Evolutionary conservation across 2,888 invertebrate species (phyloP), one percentile per base, ranked within the genome.

Genomic region (Chrysolina haemoptera): DNA sequence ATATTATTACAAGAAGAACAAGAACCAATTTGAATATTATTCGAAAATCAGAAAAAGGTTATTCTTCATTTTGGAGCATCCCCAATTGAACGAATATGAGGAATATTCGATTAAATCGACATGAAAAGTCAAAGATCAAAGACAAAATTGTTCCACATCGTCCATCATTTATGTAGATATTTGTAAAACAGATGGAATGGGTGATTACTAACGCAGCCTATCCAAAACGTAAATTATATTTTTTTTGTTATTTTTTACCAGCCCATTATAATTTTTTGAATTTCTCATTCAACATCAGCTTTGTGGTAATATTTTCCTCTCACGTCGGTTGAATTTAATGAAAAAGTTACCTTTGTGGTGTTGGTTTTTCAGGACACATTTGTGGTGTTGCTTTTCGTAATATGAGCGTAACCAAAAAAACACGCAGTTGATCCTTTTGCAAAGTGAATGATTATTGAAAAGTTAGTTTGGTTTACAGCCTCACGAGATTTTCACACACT

Each of bases 151-250:
- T 53, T 20, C 0, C 5, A 20, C 18, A 20, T 20, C 12, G 20
- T 53, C 22, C 11, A 22, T 53, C 53, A 20, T 53, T 53, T 20
- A 53, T 48, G 48, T 16, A 48, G 16, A 48, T 48, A 48, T 48
- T 48, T 48, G 16, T 22, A 22, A 53, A 20, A 5, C n/a, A 53
- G 53, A 20, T 53, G 12, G 12, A 12, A 53, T 53, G 20, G 20
- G 53, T 53, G 20, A 53, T 53, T 20, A 20, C 53, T 20, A 12
- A 22, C 11, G 4, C 53, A 20, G 20, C 53, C 12, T 10, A 11
- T 3, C 11, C 20, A 53, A 3, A 11, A 53, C 53, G 18, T 11
- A 20, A 20, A 18, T 20, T 11, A 53, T 20, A 53, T 53, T 14
- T 12, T 20, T 53, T 20, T 53, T 1, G 20, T 14, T 14, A 20